These are phyloP conservation scores for Craterocephalus amniculus DNA, from an alignment of 2,797 vertebrate genomes.

Conservation along the genomic window DNA sequence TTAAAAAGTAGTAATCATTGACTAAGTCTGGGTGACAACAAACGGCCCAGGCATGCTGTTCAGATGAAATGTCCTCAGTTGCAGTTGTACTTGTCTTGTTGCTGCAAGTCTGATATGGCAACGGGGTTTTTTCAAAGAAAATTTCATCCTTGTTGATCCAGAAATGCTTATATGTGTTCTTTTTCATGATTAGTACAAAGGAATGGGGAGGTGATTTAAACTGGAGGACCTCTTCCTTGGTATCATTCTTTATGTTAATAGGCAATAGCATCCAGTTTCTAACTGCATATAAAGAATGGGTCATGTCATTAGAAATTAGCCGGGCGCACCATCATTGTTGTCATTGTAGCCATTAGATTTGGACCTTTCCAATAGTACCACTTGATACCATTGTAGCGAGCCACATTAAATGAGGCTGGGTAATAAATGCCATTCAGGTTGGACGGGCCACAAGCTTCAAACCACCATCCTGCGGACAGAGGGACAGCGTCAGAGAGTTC, in stretches of 20 bases:
- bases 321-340: slow-evolving; percentile 87
- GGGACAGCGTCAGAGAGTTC: slow-evolving; percentile 43
- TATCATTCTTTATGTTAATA: slow-evolving; percentile 18
- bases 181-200: background rate
- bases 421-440: slow-evolving; percentile 89
- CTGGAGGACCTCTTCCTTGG: slow-evolving; percentile 14
- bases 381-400: slow-evolving; percentile 87
- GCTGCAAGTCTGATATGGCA: background rate
- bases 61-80: background rate
- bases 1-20: background rate
- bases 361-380: slow-evolving; percentile 92
- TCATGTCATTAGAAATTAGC: slow-evolving; percentile 73
- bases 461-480: slow-evolving; percentile 83
- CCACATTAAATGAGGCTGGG: slow-evolving; percentile 74
- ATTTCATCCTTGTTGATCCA: background rate
- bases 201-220: background rate
- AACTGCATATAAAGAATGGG: slow-evolving; percentile 1
- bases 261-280: slow-evolving; percentile 2
- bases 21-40: background rate
- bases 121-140: background rate
- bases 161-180: background rate
- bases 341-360: slow-evolving; percentile 78
- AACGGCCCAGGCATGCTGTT: background rate
- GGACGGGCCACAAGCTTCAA: slow-evolving; percentile 86
- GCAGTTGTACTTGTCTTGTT: background rate